A percentile compares a stretch with the other conserved stretches of the same genome.
Evolutionary conservation across 2,113 vertebrate genomes (phyloP).

Genomic region (Brachypodius melanocephalos): DNA sequence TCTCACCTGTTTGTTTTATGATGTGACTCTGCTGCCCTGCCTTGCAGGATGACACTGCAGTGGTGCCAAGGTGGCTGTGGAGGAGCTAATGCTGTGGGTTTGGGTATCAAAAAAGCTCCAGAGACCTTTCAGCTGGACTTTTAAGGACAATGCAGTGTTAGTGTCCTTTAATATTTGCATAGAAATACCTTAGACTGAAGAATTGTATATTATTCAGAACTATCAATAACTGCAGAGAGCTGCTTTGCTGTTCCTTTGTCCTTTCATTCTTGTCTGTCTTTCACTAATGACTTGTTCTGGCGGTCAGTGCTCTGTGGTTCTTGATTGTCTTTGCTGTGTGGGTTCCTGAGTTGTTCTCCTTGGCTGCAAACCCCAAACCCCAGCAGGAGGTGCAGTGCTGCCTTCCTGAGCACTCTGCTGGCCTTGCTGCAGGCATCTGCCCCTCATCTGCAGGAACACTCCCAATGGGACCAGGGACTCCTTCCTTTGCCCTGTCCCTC

Average conservation of each 20-base stretch:
- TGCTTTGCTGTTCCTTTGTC: not conserved
- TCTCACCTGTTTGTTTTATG: not conserved
- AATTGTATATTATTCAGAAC: not conserved
- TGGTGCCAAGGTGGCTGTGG: not conserved
- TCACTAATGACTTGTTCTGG: not conserved
- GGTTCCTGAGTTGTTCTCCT: not conserved
- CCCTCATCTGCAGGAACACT: not conserved
- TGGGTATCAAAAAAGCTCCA: not conserved
- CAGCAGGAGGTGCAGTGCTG: not conserved
- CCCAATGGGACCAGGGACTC: rapidly evolving
- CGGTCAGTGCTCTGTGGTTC: not conserved
- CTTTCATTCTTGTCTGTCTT: not conserved
- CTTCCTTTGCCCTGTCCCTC: not conserved
- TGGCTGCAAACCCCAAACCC: not conserved
- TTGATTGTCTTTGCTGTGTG: not conserved
- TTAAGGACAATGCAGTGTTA: not conserved
- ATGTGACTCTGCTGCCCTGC: not conserved
- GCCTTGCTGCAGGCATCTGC: not conserved
- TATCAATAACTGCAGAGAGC: not conserved
- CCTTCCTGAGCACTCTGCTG: not conserved
- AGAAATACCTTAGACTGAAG: not conserved
- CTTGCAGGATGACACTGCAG: not conserved
- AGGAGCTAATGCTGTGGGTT: not conserved
- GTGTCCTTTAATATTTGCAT: not conserved
- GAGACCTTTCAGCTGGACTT: not conserved